These are phyloP conservation scores for Poecilia gillii DNA, from an alignment of 2,797 vertebrate species.

Conservation along the genomic window DNA sequence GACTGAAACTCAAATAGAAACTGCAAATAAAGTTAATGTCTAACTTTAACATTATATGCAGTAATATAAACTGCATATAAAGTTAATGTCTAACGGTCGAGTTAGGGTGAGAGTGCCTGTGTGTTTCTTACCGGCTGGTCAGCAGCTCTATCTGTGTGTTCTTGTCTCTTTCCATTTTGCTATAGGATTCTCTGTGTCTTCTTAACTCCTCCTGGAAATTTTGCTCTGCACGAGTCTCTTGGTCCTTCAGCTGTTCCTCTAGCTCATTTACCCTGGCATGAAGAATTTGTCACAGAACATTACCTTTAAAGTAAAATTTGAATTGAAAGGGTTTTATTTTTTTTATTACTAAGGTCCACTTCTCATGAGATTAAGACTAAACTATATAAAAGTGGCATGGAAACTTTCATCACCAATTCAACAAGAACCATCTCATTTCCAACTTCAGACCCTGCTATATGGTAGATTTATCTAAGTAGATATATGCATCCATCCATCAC, in stretches of 20 bases:
- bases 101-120: background rate
- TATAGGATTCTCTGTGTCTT: constrained; percentile 89
- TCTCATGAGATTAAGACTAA: background rate
- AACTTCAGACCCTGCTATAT: background rate
- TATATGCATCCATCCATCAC: background rate
- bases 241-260: constrained; percentile 96
- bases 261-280: constrained; percentile 89
- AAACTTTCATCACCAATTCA: background rate
- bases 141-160: constrained; percentile 90
- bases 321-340: background rate
- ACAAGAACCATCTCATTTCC: background rate
- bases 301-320: background rate
- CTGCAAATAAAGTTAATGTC: background rate
- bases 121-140: constrained; percentile 82
- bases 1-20: background rate
- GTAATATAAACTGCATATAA: background rate
- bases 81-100: background rate
- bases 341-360: background rate
- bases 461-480: background rate
- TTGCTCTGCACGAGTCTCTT: constrained; percentile 90
- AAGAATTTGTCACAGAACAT: background rate
- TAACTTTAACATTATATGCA: background rate
- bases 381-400: background rate
- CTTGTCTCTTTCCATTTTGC: constrained; percentile 92
- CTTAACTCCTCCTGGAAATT: constrained; percentile 85